A percentile compares a stretch with the other conserved stretches of the same genome.
These are phyloP conservation scores for Chascanopsetta lugubris DNA, from an alignment of 2,113 vertebrate species.

Conservation along the genomic window DNA sequence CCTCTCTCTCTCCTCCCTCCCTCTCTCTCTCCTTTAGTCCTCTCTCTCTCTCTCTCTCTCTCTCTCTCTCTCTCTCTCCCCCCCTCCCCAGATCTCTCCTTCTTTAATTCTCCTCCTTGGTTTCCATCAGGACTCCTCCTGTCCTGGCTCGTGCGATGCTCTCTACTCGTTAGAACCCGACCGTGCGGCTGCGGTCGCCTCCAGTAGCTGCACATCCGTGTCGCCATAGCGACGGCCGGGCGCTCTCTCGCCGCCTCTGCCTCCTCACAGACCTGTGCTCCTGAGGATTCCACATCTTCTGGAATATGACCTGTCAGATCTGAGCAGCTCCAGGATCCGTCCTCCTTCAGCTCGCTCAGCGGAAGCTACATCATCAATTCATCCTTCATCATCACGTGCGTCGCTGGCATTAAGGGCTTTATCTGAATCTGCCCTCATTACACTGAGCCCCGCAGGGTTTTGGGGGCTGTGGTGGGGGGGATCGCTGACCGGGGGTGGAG, in stretches of 20 bases:
- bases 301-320: conserved; percentile 54
- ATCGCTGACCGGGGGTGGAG: conserved; percentile 26
- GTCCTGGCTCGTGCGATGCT: conserved; percentile 82
- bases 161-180: conserved; percentile 70
- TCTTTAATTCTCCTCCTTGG: conserved; percentile 36
- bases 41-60: conserved; percentile 26
- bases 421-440: conserved; percentile 39
- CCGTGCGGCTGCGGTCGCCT: conserved; percentile 53
- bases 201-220: conserved; percentile 29
- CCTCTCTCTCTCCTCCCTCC: background rate
- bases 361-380: conserved; percentile 20
- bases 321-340: conserved; percentile 15
- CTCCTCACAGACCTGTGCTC: conserved; percentile 52
- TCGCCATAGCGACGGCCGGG: conserved; percentile 58
- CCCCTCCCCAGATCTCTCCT: conserved; percentile 4
- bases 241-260: conserved; percentile 41
- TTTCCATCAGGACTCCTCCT: conserved; percentile 55
- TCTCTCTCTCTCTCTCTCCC: too few species aligned
- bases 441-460: conserved; percentile 22
- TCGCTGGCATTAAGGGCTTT: conserved; percentile 17
- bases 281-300: conserved; percentile 46
- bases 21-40: conserved; percentile 16
- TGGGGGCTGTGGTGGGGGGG: conserved; percentile 8
- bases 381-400: conserved; percentile 19
- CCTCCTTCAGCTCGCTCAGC: conserved; percentile 4